A percentile compares a stretch with the other conserved stretches of the same genome.
These are phyloP conservation scores for Tadarida brasiliensis DNA, from an alignment of 2,797 vertebrate genomes.

Conservation along the genomic window DNA sequence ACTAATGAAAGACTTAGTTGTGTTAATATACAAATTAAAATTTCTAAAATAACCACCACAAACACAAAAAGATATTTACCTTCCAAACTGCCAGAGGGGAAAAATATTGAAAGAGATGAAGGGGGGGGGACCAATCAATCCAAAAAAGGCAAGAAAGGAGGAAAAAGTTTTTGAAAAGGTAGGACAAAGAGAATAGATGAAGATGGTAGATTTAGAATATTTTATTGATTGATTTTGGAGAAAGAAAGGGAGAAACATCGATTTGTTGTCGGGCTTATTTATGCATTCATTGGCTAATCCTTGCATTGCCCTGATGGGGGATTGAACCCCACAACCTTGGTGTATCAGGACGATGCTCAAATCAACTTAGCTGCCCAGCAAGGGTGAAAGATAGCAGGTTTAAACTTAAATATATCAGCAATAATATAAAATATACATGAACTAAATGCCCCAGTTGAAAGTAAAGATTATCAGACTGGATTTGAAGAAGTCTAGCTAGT, in stretches of 20 bases:
- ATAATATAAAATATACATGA: constrained; percentile 35
- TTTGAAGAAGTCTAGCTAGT: constrained; percentile 40
- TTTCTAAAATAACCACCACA: constrained; percentile 30
- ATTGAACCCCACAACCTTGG: too few species aligned
- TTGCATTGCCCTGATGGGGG: too few species aligned
- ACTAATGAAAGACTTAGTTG: constrained; percentile 31
- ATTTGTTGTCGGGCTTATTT: too few species aligned
- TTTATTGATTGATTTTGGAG: too few species aligned
- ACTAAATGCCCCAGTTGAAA: constrained; percentile 6
- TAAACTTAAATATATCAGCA: constrained; percentile 37
- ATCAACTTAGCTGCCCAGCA: too few species aligned
- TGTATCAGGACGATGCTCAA: too few species aligned
- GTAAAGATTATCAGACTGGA: background rate
- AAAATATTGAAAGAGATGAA: background rate
- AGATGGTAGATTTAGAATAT: background rate
- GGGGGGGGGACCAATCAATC: background rate
- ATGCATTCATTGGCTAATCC: too few species aligned
- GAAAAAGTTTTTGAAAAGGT: background rate
- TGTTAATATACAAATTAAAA: constrained; percentile 44
- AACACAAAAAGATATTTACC: background rate
- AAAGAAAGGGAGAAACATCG: too few species aligned
- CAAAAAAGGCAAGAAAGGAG: constrained; percentile 8
- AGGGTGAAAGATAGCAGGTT: background rate
- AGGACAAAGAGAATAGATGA: background rate
- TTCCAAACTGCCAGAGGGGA: background rate